phyloP scores from a whole-genome alignment of 2,888 invertebrate genomes.

The Hymenopus coronatus region DNA sequence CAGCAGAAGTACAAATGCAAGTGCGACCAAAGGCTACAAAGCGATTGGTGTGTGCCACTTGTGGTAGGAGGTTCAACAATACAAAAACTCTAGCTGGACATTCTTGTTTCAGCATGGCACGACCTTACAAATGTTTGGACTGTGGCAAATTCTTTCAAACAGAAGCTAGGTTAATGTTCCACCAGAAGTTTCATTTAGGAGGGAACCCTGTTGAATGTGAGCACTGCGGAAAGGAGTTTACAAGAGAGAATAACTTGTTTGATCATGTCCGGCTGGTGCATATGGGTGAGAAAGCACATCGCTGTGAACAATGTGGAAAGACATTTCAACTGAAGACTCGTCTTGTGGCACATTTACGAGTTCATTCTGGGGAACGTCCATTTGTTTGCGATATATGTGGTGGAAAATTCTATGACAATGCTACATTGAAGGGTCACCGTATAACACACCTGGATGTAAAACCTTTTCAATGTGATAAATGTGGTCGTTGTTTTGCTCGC shows the following conservation, averaged over 20 bases:
- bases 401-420: slow-evolving; percentile 34
- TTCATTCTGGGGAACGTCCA: slow-evolving; percentile 35
- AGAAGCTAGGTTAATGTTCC: slow-evolving; percentile 33
- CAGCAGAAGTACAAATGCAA: background rate
- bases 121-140: slow-evolving; percentile 27
- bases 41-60: slow-evolving; percentile 21
- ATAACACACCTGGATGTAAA: slow-evolving; percentile 27
- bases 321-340: slow-evolving; percentile 31
- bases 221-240: slow-evolving; percentile 34
- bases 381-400: slow-evolving; percentile 35
- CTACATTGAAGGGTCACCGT: slow-evolving; percentile 31
- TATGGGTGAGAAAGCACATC: slow-evolving; percentile 30
- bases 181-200: slow-evolving; percentile 30
- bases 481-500: slow-evolving; percentile 32
- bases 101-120: slow-evolving; percentile 10
- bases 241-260: slow-evolving; percentile 27
- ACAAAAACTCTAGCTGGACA: slow-evolving; percentile 20
- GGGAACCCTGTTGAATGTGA: slow-evolving; percentile 29
- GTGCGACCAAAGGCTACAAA: slow-evolving; percentile 5
- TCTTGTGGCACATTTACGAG: slow-evolving; percentile 32
- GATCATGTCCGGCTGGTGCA: slow-evolving; percentile 32
- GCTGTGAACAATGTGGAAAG: slow-evolving; percentile 30
- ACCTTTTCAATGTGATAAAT: slow-evolving; percentile 32
- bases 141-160: slow-evolving; percentile 34
- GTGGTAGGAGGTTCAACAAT: slow-evolving; percentile 22